Percentiles rank a stretch among this genome's conserved stretches.
Evolutionary conservation across 2,113 vertebrate genomes (phyloP).

Genomic region (Potamarius usumacintae): DNA sequence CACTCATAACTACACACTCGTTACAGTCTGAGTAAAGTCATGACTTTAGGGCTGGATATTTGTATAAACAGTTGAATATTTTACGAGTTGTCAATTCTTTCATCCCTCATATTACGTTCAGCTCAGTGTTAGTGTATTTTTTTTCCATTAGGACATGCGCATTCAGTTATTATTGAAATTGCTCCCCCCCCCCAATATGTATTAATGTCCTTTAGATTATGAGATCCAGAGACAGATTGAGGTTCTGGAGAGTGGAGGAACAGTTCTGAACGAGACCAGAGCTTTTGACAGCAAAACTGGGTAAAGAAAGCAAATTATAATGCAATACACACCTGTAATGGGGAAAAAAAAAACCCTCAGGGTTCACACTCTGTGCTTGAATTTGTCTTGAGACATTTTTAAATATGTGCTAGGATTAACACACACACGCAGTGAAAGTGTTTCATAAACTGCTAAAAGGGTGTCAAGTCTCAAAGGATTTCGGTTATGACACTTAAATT

Average conservation of each 20-base stretch:
- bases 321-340: not conserved
- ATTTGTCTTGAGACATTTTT: not conserved
- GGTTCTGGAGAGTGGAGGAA: constrained; percentile 82
- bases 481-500: not conserved
- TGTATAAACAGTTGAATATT: no score
- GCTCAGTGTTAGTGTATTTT: no score
- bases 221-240: constrained; percentile 93
- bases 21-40: not conserved
- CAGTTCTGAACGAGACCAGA: constrained; percentile 90
- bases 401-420: constrained; percentile 16
- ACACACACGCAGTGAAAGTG: constrained; percentile 27
- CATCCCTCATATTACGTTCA: no score
- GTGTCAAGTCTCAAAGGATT: not conserved
- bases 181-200: not conserved
- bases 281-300: constrained; percentile 89
- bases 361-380: not conserved
- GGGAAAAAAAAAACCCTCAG: no score
- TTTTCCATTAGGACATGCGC: not conserved
- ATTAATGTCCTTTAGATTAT: constrained; percentile 79
- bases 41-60: no score
- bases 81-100: no score
- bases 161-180: not conserved
- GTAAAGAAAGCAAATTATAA: constrained; percentile 70
- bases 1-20: not conserved
- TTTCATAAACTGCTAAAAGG: constrained; percentile 18